A percentile compares a stretch with the other conserved stretches of the same genome.
These are phyloP conservation scores for Pomatorhinus ruficollis DNA, from an alignment of 2,113 vertebrate species.

Conservation along the genomic window DNA sequence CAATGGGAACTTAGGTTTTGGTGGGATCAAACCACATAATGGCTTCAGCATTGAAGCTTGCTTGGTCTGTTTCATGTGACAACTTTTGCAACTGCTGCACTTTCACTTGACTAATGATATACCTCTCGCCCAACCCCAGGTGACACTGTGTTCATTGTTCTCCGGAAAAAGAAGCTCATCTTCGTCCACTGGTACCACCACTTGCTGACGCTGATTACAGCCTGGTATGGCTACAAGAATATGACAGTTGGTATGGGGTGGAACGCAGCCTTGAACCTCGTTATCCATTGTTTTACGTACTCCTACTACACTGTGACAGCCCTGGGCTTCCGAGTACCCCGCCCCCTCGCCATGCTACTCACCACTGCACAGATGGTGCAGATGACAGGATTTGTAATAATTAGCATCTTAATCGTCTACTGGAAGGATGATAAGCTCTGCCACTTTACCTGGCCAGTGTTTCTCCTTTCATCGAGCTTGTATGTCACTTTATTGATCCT, in stretches of 20 bases:
- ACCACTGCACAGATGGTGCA: not conserved
- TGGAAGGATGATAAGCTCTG: not conserved
- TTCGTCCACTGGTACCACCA: slow-evolving; percentile 3
- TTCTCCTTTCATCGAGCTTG: rapidly evolving
- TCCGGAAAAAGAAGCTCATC: not conserved
- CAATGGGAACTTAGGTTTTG: not conserved
- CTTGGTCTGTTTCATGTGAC: not conserved
- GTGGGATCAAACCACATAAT: not conserved
- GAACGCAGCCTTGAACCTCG: not conserved
- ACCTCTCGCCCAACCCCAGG: not conserved
- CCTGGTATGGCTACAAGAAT: rapidly evolving
- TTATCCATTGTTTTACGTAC: not conserved
- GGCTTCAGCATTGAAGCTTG: not conserved
- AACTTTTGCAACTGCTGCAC: not conserved
- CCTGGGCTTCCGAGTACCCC: not conserved
- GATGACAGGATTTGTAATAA: not conserved
- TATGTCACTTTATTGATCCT: not conserved
- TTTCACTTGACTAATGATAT: not conserved
- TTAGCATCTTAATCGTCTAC: rapidly evolving
- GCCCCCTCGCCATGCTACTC: not conserved
- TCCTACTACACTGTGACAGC: not conserved
- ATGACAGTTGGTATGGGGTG: rapidly evolving
- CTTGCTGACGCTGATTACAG: rapidly evolving
- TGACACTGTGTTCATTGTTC: not conserved
- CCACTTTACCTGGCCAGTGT: rapidly evolving